phyloP scores from a whole-genome alignment of 2,888 invertebrate genomes.

The Euclidia mi region DNA sequence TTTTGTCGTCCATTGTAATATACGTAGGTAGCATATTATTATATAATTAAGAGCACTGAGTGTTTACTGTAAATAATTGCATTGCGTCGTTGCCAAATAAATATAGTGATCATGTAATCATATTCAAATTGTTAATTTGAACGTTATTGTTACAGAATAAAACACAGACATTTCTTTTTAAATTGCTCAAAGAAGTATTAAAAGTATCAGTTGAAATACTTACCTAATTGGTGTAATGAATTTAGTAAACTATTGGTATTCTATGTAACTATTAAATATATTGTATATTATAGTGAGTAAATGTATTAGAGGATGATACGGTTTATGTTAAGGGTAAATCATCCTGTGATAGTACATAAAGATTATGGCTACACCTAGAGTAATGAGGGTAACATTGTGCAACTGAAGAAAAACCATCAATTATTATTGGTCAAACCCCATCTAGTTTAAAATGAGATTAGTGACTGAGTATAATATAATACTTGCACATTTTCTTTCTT shows the following conservation, averaged over 20 bases:
- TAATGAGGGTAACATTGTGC: slow-evolving; percentile 2
- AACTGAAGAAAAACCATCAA: not conserved
- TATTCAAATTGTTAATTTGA: slow-evolving; percentile 3
- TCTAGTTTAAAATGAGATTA: not conserved
- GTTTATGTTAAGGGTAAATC: slow-evolving; percentile 66
- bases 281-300: slow-evolving; percentile 1
- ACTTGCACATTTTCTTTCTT: too few species aligned
- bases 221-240: slow-evolving; percentile 20
- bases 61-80: slow-evolving; percentile 53
- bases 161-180: slow-evolving; percentile 19
- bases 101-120: slow-evolving; percentile 30
- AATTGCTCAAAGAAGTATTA: slow-evolving; percentile 47
- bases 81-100: slow-evolving; percentile 54
- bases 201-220: slow-evolving; percentile 28
- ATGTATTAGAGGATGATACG: slow-evolving; percentile 30
- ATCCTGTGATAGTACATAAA: slow-evolving; percentile 75
- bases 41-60: slow-evolving; percentile 47
- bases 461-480: too few species aligned
- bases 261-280: slow-evolving; percentile 7
- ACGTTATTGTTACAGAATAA: slow-evolving; percentile 15
- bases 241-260: slow-evolving; percentile 19
- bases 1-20: slow-evolving; percentile 56
- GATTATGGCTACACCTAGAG: slow-evolving; percentile 28
- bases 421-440: too few species aligned
- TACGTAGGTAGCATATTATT: slow-evolving; percentile 37